Evolutionary conservation across 1,140 invertebrate genomes (phyloP), one percentile per base, ranked within the genome.

Genomic region (Penaeus japonicus): DNA sequence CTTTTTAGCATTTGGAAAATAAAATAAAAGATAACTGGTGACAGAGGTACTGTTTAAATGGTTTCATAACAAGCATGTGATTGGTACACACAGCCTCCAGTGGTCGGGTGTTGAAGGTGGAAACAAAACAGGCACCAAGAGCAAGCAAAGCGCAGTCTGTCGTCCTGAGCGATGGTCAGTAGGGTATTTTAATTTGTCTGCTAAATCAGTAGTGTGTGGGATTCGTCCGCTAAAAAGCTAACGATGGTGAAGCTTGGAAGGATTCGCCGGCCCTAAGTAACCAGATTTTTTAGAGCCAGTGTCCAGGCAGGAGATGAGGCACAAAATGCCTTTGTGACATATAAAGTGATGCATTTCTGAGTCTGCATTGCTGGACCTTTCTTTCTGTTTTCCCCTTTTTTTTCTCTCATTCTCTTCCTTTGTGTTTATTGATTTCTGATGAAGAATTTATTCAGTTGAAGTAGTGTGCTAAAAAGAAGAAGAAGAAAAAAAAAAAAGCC

Each of bases 121-220:
- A 90, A 84, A 90, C 90, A 32, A 89, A 89, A 78, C 80, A 89
- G 57, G 86, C 88, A 24, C 90, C 90, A 30, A 85, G 82, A 75
- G 82, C 90, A 78, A 88, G 90, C 70, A 81, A 87, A 83, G 90
- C 90, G 39, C 90, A 90, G 65, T 73, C 90, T 27, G 90, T 90
- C 73, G 82, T 87, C 83, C 81, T 90, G 73, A 89, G 81, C 39
- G 90, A 90, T 89, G 90, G 90, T 90, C 89, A 90, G 90, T 90
- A 85, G 59, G 62, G 85, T 81, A 57, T 73, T 75, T 27, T 59
- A 62, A 83, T 55, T 62, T 62, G 59, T 20, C 81, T 86, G 83
- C 83, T 86, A 79, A 78, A 62, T 30, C 27, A 62, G 85, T 86
- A 86, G 85, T 86, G 75, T 86, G 85, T 86, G 85, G 85, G 85